Conservation (phyloP, 2,113 vertebrate species). For the Zosterops pallidus region DNA sequence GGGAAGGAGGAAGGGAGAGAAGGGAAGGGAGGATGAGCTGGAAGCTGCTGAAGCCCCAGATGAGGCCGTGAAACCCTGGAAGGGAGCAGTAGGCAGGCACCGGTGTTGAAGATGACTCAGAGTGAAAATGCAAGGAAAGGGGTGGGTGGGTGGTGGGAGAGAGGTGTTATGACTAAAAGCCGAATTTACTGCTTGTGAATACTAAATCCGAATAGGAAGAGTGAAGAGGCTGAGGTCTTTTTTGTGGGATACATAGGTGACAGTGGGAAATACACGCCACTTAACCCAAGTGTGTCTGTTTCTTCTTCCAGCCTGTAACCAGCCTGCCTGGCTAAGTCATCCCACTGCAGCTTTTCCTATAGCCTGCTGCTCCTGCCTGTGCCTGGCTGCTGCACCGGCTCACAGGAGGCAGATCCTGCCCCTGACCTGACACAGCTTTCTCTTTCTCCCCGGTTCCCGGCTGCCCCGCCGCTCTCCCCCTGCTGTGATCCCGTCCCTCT, state of each 20-base stretch:
- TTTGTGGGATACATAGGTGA: not conserved
- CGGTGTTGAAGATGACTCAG: slow-evolving; percentile 58
- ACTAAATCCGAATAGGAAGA: slow-evolving; percentile 52
- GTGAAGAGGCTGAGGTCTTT: slow-evolving; percentile 24
- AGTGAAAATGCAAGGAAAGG: slow-evolving; percentile 52
- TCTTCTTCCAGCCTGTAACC: not conserved
- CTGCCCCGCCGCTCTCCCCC: not conserved
- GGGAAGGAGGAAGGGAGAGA: not conserved
- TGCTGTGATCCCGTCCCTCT: not conserved
- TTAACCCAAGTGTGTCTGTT: not conserved
- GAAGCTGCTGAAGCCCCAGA: slow-evolving; percentile 39
- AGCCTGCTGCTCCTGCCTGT: not conserved
- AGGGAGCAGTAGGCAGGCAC: slow-evolving; percentile 59
- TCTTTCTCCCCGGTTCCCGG: not conserved
- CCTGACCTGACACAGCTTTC: not conserved
- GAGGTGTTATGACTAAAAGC: slow-evolving; percentile 66
- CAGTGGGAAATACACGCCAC: not conserved
- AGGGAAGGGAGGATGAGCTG: not conserved
- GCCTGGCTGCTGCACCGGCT: not conserved
- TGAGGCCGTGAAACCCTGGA: slow-evolving; percentile 43
- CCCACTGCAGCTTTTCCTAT: not conserved
- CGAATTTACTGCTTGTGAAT: slow-evolving; percentile 53
- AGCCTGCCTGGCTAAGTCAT: not conserved
- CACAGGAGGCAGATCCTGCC: not conserved
- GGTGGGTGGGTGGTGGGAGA: slow-evolving; percentile 52